A percentile compares a stretch with the other conserved stretches of the same genome.
Evolutionary conservation across 2,888 invertebrate genomes (phyloP).

Genomic region (Malthinus flaveolus): DNA sequence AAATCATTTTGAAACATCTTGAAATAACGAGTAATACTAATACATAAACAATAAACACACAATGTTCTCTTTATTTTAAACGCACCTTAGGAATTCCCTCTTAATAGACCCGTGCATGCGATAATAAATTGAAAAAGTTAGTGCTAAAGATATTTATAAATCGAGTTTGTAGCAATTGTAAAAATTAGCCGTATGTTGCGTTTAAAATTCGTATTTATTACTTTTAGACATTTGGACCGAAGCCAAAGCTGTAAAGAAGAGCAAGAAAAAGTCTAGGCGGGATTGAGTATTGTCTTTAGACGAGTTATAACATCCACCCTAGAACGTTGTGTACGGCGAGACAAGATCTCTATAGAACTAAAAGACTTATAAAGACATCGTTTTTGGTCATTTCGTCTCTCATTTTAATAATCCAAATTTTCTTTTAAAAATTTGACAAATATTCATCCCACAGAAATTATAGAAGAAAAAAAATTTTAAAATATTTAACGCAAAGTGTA

Average conservation of each 20-base stretch:
- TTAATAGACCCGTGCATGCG: too few relatives aligned
- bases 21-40: too few relatives aligned
- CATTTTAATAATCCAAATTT: constrained; percentile 11
- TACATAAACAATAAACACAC: too few relatives aligned
- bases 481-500: neutral
- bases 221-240: constrained; percentile 73
- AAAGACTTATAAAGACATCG: constrained; percentile 41
- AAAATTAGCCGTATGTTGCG: too few relatives aligned
- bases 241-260: constrained; percentile 71
- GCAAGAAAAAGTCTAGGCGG: constrained; percentile 77
- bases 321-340: constrained; percentile 45
- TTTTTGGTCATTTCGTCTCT: constrained; percentile 21
- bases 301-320: constrained; percentile 28
- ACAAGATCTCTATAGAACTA: constrained; percentile 45
- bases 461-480: constrained; percentile 1
- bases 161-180: too few relatives aligned
- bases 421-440: neutral
- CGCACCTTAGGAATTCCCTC: too few relatives aligned
- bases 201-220: neutral
- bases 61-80: too few relatives aligned
- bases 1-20: too few relatives aligned
- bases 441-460: neutral
- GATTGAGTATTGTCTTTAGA: constrained; percentile 54
- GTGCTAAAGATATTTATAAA: too few relatives aligned
- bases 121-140: too few relatives aligned